Evolutionary conservation across 2,797 vertebrate genomes (phyloP).

Genomic region (Margarornis squamiger): DNA sequence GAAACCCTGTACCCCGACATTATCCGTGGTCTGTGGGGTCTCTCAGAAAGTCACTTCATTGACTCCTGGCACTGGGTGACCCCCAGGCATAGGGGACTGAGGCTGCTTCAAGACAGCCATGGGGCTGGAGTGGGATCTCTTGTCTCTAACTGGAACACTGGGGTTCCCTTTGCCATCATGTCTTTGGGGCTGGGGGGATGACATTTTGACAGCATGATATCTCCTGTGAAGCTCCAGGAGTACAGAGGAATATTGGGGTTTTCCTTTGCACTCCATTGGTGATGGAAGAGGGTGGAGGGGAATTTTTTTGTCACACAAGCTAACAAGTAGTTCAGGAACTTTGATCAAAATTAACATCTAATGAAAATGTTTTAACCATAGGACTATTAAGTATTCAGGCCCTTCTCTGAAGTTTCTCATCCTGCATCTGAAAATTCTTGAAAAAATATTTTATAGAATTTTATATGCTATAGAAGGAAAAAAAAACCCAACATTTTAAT

Average conservation of each 20-base stretch:
- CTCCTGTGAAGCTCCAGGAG: not conserved
- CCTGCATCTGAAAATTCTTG: not conserved
- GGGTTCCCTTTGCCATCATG: rapidly evolving
- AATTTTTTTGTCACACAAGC: not conserved
- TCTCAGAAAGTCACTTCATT: not conserved
- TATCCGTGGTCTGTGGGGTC: no score
- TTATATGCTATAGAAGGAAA: not conserved
- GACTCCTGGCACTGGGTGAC: not conserved
- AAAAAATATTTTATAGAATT: not conserved
- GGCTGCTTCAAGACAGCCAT: not conserved
- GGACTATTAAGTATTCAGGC: not conserved
- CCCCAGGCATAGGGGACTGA: rapidly evolving
- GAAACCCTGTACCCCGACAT: not conserved
- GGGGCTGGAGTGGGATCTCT: rapidly evolving
- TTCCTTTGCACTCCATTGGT: not conserved
- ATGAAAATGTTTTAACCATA: not conserved
- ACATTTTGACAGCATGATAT: not conserved
- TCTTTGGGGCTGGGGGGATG: not conserved
- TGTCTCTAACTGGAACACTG: not conserved
- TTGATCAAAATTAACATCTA: not conserved
- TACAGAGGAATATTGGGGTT: not conserved
- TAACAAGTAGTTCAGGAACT: not conserved
- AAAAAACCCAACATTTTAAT: rapidly evolving
- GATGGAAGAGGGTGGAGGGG: rapidly evolving
- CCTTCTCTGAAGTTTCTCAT: not conserved